Base-by-base conservation (phyloP, 2,888 invertebrate species). In the Agrochola lychnidis region DNA sequence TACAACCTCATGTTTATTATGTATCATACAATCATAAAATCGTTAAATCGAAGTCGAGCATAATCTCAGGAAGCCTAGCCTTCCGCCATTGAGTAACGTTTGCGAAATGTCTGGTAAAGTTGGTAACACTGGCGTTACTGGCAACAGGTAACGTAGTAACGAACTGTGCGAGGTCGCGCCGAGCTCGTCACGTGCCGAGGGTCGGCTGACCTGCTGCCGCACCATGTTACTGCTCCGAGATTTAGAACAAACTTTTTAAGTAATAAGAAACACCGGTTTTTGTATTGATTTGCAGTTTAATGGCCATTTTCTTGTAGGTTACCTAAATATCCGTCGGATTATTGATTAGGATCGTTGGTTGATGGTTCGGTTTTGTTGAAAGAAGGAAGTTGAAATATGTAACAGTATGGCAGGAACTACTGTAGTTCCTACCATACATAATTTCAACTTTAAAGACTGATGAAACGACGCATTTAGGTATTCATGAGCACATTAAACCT, bases 61-160 rank as follows among this genome's bases (percentile, higher is more conserved):
- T 64, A 56, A 63, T 71, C 63, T 76, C 63, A 68, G 76, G 76
- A 79, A 82, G 70, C 51, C 19, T 68, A 40, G 80, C 61, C 73
- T 80, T 73, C 80, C 82, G 76, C 59, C 25, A 63, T 73, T 79
- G 25, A 70, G 67, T 48, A 72, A 72, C 36, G 59, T 63, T 73
- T 68, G 72, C 73, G 63, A 71, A 69, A 64, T 45, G 9, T 19
- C 36, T 19, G 14, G 19, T 16, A 45, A 56, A 16, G 45, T 30
- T 70, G 59, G 79, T 78, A 70, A 67, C 61, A 78, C 59, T 30
- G n/a, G 2, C n/a, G 25, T 16, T 22, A 6, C 30, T 63, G n/a
- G 68, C 56, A 62, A 48, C 78, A 56, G 56, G 62, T 62, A 72
- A 36, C n/a, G 2, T 14, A 19, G 56, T 16, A 30, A 25, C 14